A percentile compares a stretch with the other conserved stretches of the same genome.
Conservation (phyloP, 2,113 vertebrate species). For the Tonatia bakeri region DNA sequence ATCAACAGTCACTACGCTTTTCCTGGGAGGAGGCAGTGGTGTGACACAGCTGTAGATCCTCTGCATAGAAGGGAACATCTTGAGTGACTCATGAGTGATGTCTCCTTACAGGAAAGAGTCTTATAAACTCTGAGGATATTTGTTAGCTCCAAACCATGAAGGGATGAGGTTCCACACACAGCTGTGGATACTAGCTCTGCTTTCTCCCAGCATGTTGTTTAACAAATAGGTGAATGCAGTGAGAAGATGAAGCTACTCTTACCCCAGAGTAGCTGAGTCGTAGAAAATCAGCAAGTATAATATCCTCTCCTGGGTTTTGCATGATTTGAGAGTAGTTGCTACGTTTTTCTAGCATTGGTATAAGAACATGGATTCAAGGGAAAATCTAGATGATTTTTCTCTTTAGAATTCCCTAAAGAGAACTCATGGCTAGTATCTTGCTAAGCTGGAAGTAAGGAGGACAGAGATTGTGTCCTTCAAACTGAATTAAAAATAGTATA, state of each 20-base stretch:
- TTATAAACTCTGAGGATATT: background rate
- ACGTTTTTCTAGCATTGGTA: slow-evolving; percentile 6
- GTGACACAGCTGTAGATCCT: background rate
- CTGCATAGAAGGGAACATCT: background rate
- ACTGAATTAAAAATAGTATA: background rate
- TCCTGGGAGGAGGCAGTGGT: background rate
- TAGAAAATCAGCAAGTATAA: slow-evolving; percentile 32
- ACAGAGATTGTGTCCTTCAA: background rate
- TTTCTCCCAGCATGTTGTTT: background rate
- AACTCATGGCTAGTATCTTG: background rate
- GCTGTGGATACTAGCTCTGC: background rate
- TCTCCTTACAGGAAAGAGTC: background rate
- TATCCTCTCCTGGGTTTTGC: slow-evolving; percentile 31
- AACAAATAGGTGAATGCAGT: slow-evolving; percentile 23
- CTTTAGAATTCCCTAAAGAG: background rate
- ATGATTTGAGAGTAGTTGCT: slow-evolving; percentile 38
- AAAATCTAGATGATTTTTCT: background rate
- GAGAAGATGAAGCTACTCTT: slow-evolving; percentile 35
- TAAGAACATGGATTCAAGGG: background rate
- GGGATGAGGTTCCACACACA: background rate
- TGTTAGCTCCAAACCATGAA: background rate
- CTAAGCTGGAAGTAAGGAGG: background rate
- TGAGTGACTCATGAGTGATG: background rate
- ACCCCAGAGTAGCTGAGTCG: slow-evolving; percentile 23
- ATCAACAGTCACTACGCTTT: background rate